phyloP scores from a whole-genome alignment of 1,140 invertebrate species.

The Penaeus indicus region DNA sequence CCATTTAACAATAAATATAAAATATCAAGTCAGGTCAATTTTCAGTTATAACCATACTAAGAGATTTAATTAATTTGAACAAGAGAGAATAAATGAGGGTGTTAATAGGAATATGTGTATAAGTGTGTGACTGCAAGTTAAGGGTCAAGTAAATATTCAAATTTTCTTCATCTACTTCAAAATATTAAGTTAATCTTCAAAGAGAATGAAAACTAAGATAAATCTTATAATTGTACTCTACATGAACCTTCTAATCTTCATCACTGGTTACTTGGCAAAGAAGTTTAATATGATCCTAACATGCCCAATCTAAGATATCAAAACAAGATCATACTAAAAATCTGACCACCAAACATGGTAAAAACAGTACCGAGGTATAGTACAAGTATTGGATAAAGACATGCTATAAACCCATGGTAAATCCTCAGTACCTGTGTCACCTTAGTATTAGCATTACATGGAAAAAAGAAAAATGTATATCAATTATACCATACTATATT shows the following conservation, averaged over 20 bases:
- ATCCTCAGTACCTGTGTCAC: conserved; percentile 40
- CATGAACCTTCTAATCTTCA: not conserved
- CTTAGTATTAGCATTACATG: conserved; percentile 45
- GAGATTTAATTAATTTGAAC: too few species aligned
- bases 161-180: too few species aligned
- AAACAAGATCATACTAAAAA: not conserved
- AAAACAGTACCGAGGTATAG: conserved; percentile 1
- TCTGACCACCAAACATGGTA: not conserved
- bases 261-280: not conserved
- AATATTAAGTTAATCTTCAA: not conserved
- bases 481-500: not conserved
- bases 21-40: too few species aligned
- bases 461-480: conserved; percentile 35
- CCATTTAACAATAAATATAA: too few species aligned
- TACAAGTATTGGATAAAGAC: not conserved
- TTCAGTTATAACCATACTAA: too few species aligned
- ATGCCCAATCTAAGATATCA: not conserved
- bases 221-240: not conserved
- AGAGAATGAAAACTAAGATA: not conserved
- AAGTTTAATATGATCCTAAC: not conserved
- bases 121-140: too few species aligned
- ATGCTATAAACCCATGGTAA: not conserved
- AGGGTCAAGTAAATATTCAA: too few species aligned
- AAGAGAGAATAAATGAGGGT: too few species aligned
- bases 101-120: too few species aligned